These are phyloP conservation scores for Palythoa caribaeorum DNA, from an alignment of 92 coral and sea anemone species.

Conservation along the genomic window DNA sequence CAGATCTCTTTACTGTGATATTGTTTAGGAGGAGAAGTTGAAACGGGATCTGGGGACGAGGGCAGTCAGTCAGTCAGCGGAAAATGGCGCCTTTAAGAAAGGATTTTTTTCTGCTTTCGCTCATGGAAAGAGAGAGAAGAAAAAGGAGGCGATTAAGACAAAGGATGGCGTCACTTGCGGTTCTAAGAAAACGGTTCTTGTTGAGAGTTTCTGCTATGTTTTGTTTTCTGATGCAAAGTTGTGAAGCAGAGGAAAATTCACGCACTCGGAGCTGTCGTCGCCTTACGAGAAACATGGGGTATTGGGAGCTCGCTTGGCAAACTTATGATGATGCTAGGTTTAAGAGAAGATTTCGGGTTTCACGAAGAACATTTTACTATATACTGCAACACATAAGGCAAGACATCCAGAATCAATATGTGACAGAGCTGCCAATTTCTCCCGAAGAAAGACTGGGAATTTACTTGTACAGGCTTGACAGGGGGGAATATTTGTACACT, in stretches of 20 bases:
- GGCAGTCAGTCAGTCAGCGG: too few relatives aligned
- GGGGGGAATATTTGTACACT: slow-evolving; percentile 53
- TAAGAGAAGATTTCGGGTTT: slow-evolving; percentile 48
- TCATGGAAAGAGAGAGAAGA: too few relatives aligned
- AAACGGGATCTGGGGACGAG: too few relatives aligned
- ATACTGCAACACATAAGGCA: too few relatives aligned
- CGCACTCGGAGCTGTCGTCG: slow-evolving; percentile 15
- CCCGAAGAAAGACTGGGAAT: slow-evolving; percentile 60
- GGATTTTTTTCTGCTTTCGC: too few relatives aligned
- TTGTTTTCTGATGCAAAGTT: slow-evolving; percentile 37
- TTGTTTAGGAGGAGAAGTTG: slow-evolving; percentile 15
- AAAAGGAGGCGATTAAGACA: not conserved
- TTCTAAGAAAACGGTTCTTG: slow-evolving; percentile 44
- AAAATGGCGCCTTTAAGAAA: too few relatives aligned
- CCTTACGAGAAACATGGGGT: slow-evolving; percentile 50
- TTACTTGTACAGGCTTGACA: slow-evolving; percentile 53
- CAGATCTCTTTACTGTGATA: too few relatives aligned
- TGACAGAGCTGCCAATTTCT: not conserved
- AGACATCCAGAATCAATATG: too few relatives aligned
- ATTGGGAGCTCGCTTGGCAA: slow-evolving; percentile 59
- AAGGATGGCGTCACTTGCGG: too few relatives aligned
- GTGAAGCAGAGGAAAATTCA: slow-evolving; percentile 9
- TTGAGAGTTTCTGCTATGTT: slow-evolving; percentile 28
- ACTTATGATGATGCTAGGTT: slow-evolving; percentile 54
- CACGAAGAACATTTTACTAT: too few relatives aligned